Evolutionary conservation across 2,888 invertebrate genomes (phyloP).

Genomic region (Ophraella communa): DNA sequence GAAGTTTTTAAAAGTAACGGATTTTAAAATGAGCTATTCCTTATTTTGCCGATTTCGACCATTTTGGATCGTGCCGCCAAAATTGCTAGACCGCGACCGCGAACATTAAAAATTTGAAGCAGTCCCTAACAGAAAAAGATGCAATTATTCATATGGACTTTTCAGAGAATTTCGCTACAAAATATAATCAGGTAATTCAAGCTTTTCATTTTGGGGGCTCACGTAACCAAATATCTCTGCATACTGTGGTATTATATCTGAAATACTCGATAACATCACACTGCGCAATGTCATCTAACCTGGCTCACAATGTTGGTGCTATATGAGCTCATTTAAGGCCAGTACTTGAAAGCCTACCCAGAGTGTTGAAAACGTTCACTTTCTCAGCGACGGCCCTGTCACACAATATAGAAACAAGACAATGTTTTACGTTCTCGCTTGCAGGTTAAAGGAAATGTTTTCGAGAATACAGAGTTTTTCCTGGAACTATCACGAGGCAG

Average conservation of each 20-base stretch:
- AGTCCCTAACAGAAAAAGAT: constrained; percentile 41
- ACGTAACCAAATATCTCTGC: constrained; percentile 47
- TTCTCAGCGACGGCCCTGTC: constrained; percentile 22
- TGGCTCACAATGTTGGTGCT: constrained; percentile 46
- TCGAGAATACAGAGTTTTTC: constrained; percentile 41
- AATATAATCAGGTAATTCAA: constrained; percentile 49
- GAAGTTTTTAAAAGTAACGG: neutral
- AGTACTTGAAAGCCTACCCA: constrained; percentile 27
- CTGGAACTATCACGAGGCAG: constrained; percentile 48
- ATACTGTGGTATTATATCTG: constrained; percentile 52
- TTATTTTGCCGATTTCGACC: constrained; percentile 1
- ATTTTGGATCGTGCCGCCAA: neutral
- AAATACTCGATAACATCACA: constrained; percentile 8
- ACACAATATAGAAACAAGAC: constrained; percentile 4
- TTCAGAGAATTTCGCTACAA: constrained; percentile 50
- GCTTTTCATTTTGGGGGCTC: constrained; percentile 51
- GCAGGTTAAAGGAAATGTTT: constrained; percentile 40
- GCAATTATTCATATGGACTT: constrained; percentile 49
- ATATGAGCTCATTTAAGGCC: constrained; percentile 47
- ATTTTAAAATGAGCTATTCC: neutral
- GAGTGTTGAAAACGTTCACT: constrained; percentile 30
- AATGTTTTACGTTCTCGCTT: constrained; percentile 35
- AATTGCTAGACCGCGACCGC: neutral
- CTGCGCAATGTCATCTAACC: constrained; percentile 41
- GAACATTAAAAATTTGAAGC: constrained; percentile 32